Evolutionary conservation across 35 echinoderm and acorn worm genomes (phyloP).

Genomic region (Apostichopus californicus): DNA sequence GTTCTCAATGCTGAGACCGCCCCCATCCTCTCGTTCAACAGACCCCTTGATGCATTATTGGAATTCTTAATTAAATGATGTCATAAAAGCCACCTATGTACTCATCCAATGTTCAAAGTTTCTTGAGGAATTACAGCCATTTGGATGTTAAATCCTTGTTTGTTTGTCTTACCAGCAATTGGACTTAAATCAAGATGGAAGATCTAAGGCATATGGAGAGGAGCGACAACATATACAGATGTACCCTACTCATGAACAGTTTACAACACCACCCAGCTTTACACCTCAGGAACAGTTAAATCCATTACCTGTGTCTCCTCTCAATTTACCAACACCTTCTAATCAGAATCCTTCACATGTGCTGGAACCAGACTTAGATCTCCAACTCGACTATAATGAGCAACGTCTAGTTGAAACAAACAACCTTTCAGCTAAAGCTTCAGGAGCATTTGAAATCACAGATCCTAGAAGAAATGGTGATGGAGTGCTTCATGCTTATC

Average conservation of each 20-base stretch:
- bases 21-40: no score
- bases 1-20: no score
- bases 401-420: not conserved
- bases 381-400: not conserved
- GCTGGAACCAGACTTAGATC: not conserved
- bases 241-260: slow-evolving; percentile 1
- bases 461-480: not conserved
- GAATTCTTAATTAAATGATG: no score
- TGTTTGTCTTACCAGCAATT: not conserved
- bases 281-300: not conserved
- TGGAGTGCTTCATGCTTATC: not conserved
- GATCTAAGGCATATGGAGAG: not conserved
- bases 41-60: no score
- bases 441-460: not conserved
- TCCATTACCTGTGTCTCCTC: not conserved
- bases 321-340: not conserved
- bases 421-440: not conserved
- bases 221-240: not conserved
- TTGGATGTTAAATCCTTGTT: no score
- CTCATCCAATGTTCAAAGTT: no score
- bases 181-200: not conserved
- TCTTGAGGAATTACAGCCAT: no score
- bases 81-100: no score
- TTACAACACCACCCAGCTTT: not conserved
- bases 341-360: not conserved